Evolutionary conservation across 2,888 invertebrate genomes (phyloP), one percentile per base, ranked within the genome.

Genomic region (Phaedon cochleariae): DNA sequence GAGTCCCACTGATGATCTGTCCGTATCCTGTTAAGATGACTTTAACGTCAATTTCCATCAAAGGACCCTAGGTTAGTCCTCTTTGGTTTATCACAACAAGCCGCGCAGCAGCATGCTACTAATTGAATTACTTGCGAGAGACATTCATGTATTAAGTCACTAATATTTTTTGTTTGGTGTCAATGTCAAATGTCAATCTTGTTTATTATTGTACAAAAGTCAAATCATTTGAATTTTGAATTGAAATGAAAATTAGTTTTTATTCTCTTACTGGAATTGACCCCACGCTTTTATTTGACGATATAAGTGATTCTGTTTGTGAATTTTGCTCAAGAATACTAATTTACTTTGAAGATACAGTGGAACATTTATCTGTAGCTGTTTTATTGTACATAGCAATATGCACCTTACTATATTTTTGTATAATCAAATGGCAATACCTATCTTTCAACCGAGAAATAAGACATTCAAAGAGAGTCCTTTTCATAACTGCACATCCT

Each of bases 401-500:
- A 85, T 79, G 86, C 85, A 67, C 88, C 82, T 70, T 87, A 82
- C 31, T 84, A 26, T 85, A 84, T 76, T 65, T 79, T 17, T 73
- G 77, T 52, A 78, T 82, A 52, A 73, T 78, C 48, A 74, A 76
- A 70, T 84, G 87, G 78, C 84, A 85, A 29, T 73, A 85, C 31
- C 82, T 87, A 48, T 84, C 85, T 0, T 83, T 87, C 71, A 85
- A 84, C 62, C 84, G 85, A 31, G 86, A 85, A 26, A 84, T 87
- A 12, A 83, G 86, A 37, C 81, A 85, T 46, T 85, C 87, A 1
- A 85, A 85, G 68, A 85, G 93, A 73, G 88, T 95, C 48, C 84
- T 98, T 29, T 82, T 98, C 59, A 90, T 98, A 1, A 93, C 90
- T 48, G 97, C 98, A 20, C 99, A 99, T 85, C 98, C 98, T 15